Conservation (phyloP, 2,113 vertebrate species). For the Struthio camelus region DNA sequence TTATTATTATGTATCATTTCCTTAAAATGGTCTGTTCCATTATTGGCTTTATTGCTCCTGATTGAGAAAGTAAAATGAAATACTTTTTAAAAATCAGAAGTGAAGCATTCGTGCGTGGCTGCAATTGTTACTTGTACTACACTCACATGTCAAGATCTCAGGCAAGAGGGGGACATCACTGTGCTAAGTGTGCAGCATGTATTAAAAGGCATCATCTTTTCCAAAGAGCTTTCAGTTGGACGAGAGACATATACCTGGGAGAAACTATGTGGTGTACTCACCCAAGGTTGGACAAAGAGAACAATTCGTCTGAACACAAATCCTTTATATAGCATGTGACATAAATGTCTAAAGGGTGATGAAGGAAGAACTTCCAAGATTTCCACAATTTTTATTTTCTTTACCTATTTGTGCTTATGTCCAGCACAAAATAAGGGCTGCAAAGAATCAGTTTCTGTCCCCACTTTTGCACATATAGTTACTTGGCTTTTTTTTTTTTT, state of each 20-base stretch:
- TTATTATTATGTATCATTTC: slow-evolving; percentile 31
- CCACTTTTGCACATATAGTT: not conserved
- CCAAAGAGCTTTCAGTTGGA: not conserved
- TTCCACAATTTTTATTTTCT: not conserved
- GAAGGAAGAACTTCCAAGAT: not conserved
- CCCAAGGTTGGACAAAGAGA: not conserved
- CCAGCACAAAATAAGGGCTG: not conserved
- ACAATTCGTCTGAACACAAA: not conserved
- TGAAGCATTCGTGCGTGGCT: not conserved
- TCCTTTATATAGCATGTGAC: not conserved
- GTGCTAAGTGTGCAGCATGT: not conserved
- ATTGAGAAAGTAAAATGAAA: slow-evolving; percentile 29
- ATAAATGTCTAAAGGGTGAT: not conserved
- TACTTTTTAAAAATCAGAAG: not conserved
- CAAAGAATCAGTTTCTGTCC: not conserved
- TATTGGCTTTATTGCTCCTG: not conserved
- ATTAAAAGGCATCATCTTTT: not conserved
- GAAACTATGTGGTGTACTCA: not conserved
- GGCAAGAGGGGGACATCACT: not conserved
- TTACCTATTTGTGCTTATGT: not conserved
- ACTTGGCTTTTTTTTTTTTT: not conserved
- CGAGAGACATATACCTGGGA: not conserved
- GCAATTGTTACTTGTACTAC: not conserved
- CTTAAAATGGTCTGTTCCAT: slow-evolving; percentile 19
- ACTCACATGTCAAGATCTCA: not conserved